Conservation (phyloP, 2,888 invertebrate genomes). For the Orthosia gracilis region DNA sequence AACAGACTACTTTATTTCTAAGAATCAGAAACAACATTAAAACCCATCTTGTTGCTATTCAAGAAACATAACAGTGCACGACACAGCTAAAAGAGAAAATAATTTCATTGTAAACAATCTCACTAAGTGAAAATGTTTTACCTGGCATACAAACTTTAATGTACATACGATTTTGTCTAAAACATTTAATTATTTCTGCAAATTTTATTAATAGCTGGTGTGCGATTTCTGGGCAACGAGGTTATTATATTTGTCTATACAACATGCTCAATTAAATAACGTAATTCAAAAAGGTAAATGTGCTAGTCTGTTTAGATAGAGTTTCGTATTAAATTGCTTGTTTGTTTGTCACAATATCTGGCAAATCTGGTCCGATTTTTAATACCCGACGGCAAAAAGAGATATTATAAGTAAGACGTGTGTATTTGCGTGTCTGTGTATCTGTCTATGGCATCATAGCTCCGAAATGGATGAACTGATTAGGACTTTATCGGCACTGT, state of each 20-base stretch:
- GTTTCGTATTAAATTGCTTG: too few species aligned
- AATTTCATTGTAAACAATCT: conserved; percentile 11
- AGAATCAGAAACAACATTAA: background rate
- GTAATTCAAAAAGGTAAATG: background rate
- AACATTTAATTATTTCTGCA: background rate
- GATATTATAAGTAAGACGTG: too few species aligned
- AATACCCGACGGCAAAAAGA: too few species aligned
- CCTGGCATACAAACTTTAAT: conserved; percentile 8
- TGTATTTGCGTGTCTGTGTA: too few species aligned
- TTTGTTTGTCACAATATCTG: too few species aligned
- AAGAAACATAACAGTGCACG: background rate
- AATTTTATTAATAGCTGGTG: background rate
- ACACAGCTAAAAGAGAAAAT: conserved; percentile 1
- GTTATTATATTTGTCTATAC: background rate
- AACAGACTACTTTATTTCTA: background rate
- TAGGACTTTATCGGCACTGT: too few species aligned
- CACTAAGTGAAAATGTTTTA: conserved; percentile 1
- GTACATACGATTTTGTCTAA: conserved; percentile 1
- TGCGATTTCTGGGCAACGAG: background rate
- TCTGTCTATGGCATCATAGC: too few species aligned
- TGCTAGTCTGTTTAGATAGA: too few species aligned
- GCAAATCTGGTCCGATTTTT: too few species aligned
- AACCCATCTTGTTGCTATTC: background rate
- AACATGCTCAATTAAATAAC: background rate
- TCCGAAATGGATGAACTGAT: too few species aligned